phyloP scores from a whole-genome alignment of 2,797 vertebrate genomes.

The Eupleurogrammus muticus region DNA sequence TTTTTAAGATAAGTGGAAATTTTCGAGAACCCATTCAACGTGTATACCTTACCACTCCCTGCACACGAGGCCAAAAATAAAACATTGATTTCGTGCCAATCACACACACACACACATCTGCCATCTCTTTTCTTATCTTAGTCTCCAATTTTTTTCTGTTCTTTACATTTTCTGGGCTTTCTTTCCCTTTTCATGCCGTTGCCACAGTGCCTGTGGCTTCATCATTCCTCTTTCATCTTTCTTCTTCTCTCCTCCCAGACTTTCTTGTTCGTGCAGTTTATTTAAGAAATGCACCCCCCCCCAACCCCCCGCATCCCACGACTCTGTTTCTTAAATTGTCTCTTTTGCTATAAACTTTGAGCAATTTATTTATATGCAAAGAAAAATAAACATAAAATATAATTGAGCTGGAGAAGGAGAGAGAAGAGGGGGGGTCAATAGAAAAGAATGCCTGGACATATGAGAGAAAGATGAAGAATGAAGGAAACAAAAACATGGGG shows the following conservation, averaged over 20 bases:
- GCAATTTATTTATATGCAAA: conserved; percentile 76
- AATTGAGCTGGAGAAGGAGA: conserved; percentile 61
- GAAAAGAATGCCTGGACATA: conserved; percentile 31
- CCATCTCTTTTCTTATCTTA: conserved; percentile 15
- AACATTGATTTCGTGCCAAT: conserved; percentile 12
- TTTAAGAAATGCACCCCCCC: conserved; percentile 53
- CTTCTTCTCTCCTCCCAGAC: conserved; percentile 20
- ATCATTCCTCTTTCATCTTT: conserved; percentile 15
- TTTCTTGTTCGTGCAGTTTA: conserved; percentile 53
- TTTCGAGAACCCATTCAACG: conserved; percentile 13
- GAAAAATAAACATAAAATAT: conserved; percentile 75
- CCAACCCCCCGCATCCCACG: conserved; percentile 54
- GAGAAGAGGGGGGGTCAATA: conserved; percentile 13
- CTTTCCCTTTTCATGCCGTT: not conserved
- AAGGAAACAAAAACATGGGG: conserved; percentile 51
- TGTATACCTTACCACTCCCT: conserved; percentile 31
- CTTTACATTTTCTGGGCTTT: conserved; percentile 31
- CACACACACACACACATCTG: not conserved
- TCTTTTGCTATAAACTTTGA: conserved; percentile 52
- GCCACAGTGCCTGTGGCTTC: conserved; percentile 6
- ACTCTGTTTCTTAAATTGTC: conserved; percentile 65
- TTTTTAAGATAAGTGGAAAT: conserved; percentile 24
- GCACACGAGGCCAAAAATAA: conserved; percentile 25
- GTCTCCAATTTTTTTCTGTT: conserved; percentile 7
- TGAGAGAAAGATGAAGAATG: conserved; percentile 41